These are phyloP conservation scores for Clarias platycephalus DNA, from an alignment of 2,797 vertebrate genomes.

Conservation along the genomic window DNA sequence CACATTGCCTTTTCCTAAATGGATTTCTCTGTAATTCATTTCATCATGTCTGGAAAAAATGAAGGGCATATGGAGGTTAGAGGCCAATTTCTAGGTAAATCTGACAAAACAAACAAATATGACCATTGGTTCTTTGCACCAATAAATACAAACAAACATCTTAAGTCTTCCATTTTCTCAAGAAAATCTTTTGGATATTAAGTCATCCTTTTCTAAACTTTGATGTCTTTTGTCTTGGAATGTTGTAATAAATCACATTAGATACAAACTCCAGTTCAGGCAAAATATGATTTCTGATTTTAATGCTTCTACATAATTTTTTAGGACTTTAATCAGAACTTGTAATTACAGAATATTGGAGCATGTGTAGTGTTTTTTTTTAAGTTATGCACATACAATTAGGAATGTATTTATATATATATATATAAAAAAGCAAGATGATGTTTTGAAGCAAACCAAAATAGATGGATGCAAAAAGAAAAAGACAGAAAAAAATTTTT, in stretches of 20 bases:
- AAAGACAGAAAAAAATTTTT: background rate
- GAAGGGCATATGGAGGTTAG: constrained; percentile 52
- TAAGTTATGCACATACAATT: background rate
- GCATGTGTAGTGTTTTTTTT: background rate
- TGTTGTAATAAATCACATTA: background rate
- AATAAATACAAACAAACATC: constrained; percentile 3
- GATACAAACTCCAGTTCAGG: background rate
- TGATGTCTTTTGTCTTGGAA: background rate
- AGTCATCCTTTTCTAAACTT: background rate
- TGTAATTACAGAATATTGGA: background rate
- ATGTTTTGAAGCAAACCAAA: background rate
- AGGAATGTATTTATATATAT: too few relatives aligned
- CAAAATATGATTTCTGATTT: background rate
- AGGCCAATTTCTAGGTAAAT: constrained; percentile 46
- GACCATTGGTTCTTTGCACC: background rate
- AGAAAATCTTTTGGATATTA: background rate
- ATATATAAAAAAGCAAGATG: too few relatives aligned
- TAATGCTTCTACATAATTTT: constrained; percentile 2
- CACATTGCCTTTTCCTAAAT: constrained; percentile 54
- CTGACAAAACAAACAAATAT: constrained; percentile 38
- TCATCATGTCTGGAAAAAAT: constrained; percentile 50
- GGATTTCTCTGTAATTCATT: constrained; percentile 51
- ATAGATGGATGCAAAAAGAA: background rate
- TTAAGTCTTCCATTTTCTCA: background rate
- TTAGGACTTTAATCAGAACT: background rate